These are phyloP conservation scores for Acanthisitta chloris DNA, from an alignment of 2,113 vertebrate genomes.

Conservation along the genomic window DNA sequence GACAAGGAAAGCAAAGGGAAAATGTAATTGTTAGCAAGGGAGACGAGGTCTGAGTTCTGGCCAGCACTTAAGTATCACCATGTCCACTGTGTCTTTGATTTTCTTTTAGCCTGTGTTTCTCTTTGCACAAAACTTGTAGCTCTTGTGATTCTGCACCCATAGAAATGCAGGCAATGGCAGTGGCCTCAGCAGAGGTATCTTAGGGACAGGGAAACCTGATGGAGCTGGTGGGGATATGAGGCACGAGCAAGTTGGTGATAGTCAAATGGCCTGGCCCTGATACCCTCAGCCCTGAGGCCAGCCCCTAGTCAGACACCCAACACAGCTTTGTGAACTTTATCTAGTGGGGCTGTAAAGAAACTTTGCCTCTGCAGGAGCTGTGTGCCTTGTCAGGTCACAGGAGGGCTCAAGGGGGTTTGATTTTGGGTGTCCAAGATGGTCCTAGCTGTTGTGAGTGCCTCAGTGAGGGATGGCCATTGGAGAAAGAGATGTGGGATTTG, in stretches of 20 bases:
- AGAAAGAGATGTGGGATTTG: neutral
- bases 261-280: neutral
- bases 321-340: neutral
- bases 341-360: neutral
- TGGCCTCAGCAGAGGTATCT: neutral
- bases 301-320: neutral
- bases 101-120: neutral
- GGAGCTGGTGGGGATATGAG: neutral
- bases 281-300: neutral
- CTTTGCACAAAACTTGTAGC: neutral
- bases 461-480: neutral
- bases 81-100: neutral
- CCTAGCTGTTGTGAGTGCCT: fast-evolving
- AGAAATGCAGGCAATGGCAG: neutral
- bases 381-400: neutral
- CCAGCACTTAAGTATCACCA: neutral
- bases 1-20: neutral
- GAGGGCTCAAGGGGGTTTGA: neutral
- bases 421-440: neutral
- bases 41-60: neutral
- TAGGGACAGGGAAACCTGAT: neutral
- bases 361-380: neutral
- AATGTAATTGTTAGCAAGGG: neutral
- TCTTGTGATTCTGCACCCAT: neutral
- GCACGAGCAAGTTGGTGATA: neutral